These are phyloP conservation scores for Gavialis gangeticus DNA, from an alignment of 2,113 vertebrate genomes.

Conservation along the genomic window DNA sequence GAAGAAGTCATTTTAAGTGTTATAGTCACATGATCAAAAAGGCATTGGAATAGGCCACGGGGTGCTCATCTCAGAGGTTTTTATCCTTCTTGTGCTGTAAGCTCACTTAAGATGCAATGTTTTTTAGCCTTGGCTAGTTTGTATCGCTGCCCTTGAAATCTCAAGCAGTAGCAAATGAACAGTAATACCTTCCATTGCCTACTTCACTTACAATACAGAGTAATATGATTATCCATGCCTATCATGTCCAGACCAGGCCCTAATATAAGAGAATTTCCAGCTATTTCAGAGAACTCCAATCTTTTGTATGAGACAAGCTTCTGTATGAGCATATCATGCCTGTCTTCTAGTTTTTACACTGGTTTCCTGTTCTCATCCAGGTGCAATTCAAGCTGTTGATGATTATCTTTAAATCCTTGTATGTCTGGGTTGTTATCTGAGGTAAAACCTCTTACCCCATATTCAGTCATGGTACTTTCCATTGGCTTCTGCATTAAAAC, in stretches of 20 bases:
- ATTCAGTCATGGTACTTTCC: not conserved
- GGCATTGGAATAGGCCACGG: not conserved
- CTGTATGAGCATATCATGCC: conserved; percentile 23
- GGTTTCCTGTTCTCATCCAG: conserved; percentile 21
- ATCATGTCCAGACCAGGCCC: not conserved
- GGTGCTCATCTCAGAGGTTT: not conserved
- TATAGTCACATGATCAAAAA: not conserved
- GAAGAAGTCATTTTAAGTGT: not conserved
- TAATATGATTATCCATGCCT: not conserved
- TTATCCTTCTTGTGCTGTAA: not conserved
- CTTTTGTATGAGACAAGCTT: conserved; percentile 11
- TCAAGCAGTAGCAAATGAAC: not conserved
- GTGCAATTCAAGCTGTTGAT: conserved; percentile 51
- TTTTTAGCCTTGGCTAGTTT: conserved; percentile 13
- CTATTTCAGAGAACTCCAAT: not conserved
- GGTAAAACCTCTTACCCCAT: not conserved
- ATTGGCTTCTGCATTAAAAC: not conserved
- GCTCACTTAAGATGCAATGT: not conserved
- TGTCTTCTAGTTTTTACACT: not conserved
- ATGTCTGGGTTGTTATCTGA: conserved; percentile 35
- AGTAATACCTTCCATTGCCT: not conserved
- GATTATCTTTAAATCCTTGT: conserved; percentile 45
- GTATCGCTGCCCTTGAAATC: not conserved
- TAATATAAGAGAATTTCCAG: conserved; percentile 48
- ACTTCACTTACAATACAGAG: not conserved